Evolutionary conservation across 2,797 vertebrate species (phyloP), one percentile per base, ranked within the genome.

Genomic region (Tiaroga cobitis): DNA sequence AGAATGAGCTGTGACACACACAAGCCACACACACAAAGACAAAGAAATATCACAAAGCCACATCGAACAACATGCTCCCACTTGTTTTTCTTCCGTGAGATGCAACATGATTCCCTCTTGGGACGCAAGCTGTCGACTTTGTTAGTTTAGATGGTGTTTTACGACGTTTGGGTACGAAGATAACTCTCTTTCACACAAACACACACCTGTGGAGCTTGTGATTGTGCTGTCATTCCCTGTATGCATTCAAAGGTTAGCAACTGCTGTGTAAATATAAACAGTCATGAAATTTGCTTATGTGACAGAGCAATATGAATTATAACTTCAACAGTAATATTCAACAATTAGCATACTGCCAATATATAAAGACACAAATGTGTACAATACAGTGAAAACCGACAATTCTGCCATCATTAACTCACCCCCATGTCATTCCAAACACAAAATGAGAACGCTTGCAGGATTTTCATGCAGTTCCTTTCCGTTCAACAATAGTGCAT

Each of bases 191-290:
- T 49, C 68, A 61, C n/a, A 63, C 68, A 82, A 24, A 56, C 80
- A 72, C 11, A 59, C 76, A 84, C 82, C 85, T 83, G 65, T 81
- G 80, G n/a, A 24, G 82, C 83, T 90, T 79, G 67, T 67, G 87
- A 80, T 87, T 68, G 85, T 77, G 29, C 88, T 88, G 87, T 84
- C 85, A 82, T 67, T 74, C 84, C 84, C 89, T 85, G 70, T 63
- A 88, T 86, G 81, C 84, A 88, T 88, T 54, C 13, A 90, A 81
- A 81, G 72, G 70, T 69, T 80, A 75, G 68, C 34, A 34, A 56
- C 26, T 34, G 85, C 77, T 82, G 85, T 85, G 63, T 78, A 49
- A 78, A 63, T 77, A 34, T 70, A 65, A 76, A 76, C 43, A 41
- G 61, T 54, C n/a, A 13, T 76, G 7, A 68, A 67, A 83, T 83